Conservation (phyloP, 1,140 invertebrate species). For the Drosophila auraria region DNA sequence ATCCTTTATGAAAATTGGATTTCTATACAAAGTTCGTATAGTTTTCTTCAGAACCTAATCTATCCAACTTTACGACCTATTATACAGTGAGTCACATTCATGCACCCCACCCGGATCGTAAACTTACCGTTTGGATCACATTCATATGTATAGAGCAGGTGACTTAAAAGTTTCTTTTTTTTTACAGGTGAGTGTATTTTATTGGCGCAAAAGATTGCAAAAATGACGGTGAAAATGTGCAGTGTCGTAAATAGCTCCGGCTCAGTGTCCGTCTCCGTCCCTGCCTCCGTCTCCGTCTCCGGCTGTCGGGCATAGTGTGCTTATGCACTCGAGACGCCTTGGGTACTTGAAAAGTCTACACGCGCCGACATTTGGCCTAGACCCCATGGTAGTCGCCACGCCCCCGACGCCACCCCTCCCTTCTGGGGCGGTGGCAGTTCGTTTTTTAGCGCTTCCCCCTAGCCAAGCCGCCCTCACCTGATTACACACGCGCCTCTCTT, state of each 20-base stretch:
- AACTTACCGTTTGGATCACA: background rate
- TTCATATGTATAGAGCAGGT: too few species aligned
- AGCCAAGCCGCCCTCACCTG: constrained; percentile 34
- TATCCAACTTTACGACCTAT: constrained; percentile 2
- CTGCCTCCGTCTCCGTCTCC: constrained; percentile 6
- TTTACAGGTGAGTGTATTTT: constrained; percentile 14
- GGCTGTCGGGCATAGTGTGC: constrained; percentile 24
- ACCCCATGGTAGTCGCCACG: constrained; percentile 14
- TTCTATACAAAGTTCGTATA: background rate
- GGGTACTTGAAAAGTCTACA: constrained; percentile 68
- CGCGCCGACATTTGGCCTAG: constrained; percentile 65
- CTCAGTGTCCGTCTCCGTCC: background rate
- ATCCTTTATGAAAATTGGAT: too few species aligned
- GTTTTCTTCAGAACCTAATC: background rate
- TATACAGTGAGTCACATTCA: background rate
- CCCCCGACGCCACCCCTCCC: background rate
- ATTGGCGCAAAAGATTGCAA: constrained; percentile 23
- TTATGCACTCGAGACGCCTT: constrained; percentile 70
- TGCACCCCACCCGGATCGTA: background rate
- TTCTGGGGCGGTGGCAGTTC: constrained; percentile 2
- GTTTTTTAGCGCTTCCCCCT: constrained; percentile 7
- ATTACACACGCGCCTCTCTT: constrained; percentile 39
- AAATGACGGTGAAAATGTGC: constrained; percentile 34
- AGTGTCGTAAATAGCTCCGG: constrained; percentile 36
- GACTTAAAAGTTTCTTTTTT: constrained; percentile 10